Evolutionary conservation across 2,797 vertebrate genomes (phyloP).

Genomic region (Lepilemur ruficaudatus): DNA sequence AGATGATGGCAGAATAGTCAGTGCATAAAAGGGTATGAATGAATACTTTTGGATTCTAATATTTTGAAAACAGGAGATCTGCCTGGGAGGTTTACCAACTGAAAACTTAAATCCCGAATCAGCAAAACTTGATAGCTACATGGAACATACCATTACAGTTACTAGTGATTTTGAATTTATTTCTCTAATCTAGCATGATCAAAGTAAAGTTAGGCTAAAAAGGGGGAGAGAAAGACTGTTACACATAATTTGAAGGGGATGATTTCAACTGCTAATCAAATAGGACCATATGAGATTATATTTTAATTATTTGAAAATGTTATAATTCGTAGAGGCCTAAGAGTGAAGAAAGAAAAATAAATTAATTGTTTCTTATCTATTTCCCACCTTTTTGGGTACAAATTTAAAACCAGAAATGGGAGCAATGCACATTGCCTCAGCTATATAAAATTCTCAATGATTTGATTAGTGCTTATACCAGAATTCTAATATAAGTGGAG

Average conservation of each 20-base stretch:
- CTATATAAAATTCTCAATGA: neutral
- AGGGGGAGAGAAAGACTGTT: neutral
- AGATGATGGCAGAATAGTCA: neutral
- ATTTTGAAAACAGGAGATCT: neutral
- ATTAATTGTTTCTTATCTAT: neutral
- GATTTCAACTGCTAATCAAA: slow-evolving; percentile 21
- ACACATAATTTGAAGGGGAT: neutral
- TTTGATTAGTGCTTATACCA: slow-evolving; percentile 32
- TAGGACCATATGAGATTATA: neutral
- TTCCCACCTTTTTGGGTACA: neutral
- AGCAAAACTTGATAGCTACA: neutral
- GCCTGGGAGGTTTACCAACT: neutral
- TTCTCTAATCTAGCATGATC: neutral
- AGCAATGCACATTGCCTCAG: neutral
- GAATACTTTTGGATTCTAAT: neutral
- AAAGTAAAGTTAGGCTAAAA: neutral
- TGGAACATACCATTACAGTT: neutral
- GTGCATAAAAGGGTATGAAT: neutral
- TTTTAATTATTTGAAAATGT: slow-evolving; percentile 31
- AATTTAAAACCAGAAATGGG: neutral
- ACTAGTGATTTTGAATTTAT: slow-evolving; percentile 31
- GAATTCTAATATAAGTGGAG: slow-evolving; percentile 44
- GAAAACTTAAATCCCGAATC: neutral
- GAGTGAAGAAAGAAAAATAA: neutral
- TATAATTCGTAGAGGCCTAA: neutral